A percentile compares a stretch with the other conserved stretches of the same genome.
phyloP scores from a whole-genome alignment of 2,113 vertebrate genomes.

The Tachysurus vachellii region DNA sequence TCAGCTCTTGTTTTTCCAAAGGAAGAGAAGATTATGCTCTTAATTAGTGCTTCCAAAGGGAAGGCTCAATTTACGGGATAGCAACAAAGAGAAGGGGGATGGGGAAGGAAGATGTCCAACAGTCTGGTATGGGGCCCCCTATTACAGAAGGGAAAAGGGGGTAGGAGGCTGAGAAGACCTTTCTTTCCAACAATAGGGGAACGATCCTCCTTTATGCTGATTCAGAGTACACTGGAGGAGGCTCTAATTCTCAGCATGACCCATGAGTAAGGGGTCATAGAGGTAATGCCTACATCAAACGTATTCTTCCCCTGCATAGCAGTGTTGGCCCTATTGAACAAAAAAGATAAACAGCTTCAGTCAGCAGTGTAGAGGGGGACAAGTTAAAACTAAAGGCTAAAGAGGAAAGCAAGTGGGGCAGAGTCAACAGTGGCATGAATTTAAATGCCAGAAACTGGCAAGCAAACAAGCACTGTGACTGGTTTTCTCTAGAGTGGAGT shows the following conservation, averaged over 20 bases:
- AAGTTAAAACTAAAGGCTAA: slow-evolving; percentile 28
- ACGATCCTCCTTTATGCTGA: slow-evolving; percentile 69
- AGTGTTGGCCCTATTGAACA: slow-evolving; percentile 66
- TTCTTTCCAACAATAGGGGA: slow-evolving; percentile 66
- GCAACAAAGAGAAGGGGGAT: slow-evolving; percentile 49
- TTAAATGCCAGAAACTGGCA: slow-evolving; percentile 59
- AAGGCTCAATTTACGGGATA: slow-evolving; percentile 56
- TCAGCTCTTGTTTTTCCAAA: slow-evolving; percentile 45
- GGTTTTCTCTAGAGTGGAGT: slow-evolving; percentile 43
- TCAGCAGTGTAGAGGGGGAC: slow-evolving; percentile 58
- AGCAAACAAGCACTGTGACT: slow-evolving; percentile 47
- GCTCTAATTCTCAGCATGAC: slow-evolving; percentile 68
- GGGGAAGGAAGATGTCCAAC: slow-evolving; percentile 61
- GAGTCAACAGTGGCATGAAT: slow-evolving; percentile 69
- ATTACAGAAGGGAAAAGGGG: slow-evolving; percentile 68
- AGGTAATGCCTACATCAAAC: slow-evolving; percentile 78
- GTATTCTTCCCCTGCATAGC: slow-evolving; percentile 61
- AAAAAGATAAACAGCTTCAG: slow-evolving; percentile 77
- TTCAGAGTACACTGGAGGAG: slow-evolving; percentile 73
- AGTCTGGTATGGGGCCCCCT: slow-evolving; percentile 65
- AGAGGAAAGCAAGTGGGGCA: slow-evolving; percentile 36
- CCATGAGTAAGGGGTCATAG: slow-evolving; percentile 70
- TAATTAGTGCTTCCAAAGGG: slow-evolving; percentile 57
- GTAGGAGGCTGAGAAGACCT: slow-evolving; percentile 53
- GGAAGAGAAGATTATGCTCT: slow-evolving; percentile 54